These are phyloP conservation scores for Phyllotis vaccarum DNA, from an alignment of 2,797 vertebrate species.

Conservation along the genomic window DNA sequence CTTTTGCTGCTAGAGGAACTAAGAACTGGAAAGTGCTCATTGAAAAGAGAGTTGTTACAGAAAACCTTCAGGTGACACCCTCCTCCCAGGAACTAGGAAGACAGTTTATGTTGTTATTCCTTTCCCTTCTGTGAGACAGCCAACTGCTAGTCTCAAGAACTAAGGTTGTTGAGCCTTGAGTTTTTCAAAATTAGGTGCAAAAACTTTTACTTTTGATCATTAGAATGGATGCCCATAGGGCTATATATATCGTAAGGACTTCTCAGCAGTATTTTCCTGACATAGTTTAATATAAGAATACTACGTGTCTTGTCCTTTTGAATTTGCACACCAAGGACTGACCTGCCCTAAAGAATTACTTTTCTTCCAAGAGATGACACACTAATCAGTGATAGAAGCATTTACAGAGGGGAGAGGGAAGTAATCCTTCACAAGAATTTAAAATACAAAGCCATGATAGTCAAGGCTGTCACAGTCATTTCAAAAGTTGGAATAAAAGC, in stretches of 20 bases:
- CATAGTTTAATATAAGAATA: not conserved
- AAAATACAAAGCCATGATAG: constrained; percentile 67
- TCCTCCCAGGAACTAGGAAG: constrained; percentile 11
- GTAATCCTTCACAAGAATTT: constrained; percentile 65
- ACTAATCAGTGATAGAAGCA: constrained; percentile 60
- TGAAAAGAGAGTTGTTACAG: constrained; percentile 9
- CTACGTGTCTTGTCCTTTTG: constrained; percentile 55
- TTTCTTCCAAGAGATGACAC: constrained; percentile 59
- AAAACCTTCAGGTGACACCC: constrained; percentile 38
- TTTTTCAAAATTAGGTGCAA: constrained; percentile 13
- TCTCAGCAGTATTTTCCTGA: constrained; percentile 3
- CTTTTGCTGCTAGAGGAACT: not conserved
- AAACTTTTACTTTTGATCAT: constrained; percentile 54
- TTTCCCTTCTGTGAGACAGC: not conserved
- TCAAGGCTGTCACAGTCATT: constrained; percentile 57
- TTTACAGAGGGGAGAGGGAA: not conserved
- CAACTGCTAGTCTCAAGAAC: constrained; percentile 20
- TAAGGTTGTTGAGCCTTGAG: not conserved
- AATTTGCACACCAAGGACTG: constrained; percentile 58
- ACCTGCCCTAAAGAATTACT: constrained; percentile 57
- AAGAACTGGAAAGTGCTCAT: constrained; percentile 41
- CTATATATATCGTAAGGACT: not conserved
- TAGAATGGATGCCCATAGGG: constrained; percentile 5
- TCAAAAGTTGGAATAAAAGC: constrained; percentile 67
- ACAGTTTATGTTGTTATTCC: not conserved